phyloP scores from a whole-genome alignment of 2,888 invertebrate species.

The Chrysolina americana region DNA sequence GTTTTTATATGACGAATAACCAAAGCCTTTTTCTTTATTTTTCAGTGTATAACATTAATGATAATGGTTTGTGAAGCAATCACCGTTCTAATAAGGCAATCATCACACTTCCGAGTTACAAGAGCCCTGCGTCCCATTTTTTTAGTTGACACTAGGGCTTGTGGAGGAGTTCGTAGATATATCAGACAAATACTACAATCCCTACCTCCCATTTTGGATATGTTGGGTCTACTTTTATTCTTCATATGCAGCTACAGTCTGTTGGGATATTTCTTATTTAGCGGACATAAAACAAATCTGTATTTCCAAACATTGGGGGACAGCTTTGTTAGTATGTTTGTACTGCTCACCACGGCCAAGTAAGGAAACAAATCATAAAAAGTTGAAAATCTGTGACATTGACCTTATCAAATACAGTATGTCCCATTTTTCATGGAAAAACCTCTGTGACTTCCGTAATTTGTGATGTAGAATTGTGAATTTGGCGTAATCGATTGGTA shows the following conservation, averaged over 20 bases:
- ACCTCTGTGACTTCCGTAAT: no score
- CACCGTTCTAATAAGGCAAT: conserved; percentile 84
- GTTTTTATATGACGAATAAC: no score
- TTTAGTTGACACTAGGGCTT: conserved; percentile 87
- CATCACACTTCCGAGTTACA: conserved; percentile 90
- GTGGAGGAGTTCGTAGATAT: conserved; percentile 81
- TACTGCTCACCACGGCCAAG: conserved; percentile 93
- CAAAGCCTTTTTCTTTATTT: conserved; percentile 45
- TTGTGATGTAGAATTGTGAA: no score
- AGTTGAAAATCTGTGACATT: no score
- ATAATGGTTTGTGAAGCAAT: conserved; percentile 89
- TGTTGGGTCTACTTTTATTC: conserved; percentile 87
- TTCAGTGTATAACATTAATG: conserved; percentile 80
- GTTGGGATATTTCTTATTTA: conserved; percentile 87
- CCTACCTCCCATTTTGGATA: conserved; percentile 89
- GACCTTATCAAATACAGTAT: no score
- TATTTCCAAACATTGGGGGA: conserved; percentile 85
- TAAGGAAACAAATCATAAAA: conserved; percentile 69
- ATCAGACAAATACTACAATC: conserved; percentile 88
- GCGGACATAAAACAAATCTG: conserved; percentile 79
- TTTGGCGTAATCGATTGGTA: no score
- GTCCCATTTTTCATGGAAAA: no score
- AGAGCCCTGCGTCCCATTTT: conserved; percentile 90
- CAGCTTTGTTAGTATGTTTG: conserved; percentile 91
- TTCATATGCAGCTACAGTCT: conserved; percentile 88